Conservation (phyloP, 1,140 invertebrate genomes). For the Muscidifurax raptorellus region DNA sequence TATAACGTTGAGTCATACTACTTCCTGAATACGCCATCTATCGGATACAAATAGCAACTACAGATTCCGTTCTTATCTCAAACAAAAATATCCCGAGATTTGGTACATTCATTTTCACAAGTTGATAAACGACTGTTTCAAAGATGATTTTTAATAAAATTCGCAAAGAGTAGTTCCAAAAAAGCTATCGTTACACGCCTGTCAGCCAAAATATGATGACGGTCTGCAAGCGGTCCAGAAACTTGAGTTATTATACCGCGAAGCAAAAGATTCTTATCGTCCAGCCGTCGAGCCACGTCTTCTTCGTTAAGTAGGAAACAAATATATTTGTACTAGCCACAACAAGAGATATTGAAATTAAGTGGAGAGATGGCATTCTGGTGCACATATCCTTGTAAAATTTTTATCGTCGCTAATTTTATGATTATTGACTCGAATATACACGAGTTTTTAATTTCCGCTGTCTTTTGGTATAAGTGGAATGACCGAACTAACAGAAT, state of each 20-base stretch:
- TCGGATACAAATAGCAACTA: too few species aligned
- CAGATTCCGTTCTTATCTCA: not conserved
- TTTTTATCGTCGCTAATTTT: conserved; percentile 33
- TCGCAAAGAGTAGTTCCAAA: too few species aligned
- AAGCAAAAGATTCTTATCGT: conserved; percentile 41
- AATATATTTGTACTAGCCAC: conserved; percentile 23
- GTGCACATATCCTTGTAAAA: conserved; percentile 18
- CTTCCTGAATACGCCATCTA: too few species aligned
- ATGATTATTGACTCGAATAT: conserved; percentile 21
- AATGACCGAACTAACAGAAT: conserved; percentile 14
- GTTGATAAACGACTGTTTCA: not conserved
- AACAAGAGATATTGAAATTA: conserved; percentile 6
- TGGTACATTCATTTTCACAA: too few species aligned
- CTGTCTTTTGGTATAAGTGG: not conserved
- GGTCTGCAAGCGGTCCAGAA: not conserved
- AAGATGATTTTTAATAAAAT: too few species aligned
- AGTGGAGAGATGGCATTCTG: not conserved
- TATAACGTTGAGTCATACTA: conserved; percentile 4
- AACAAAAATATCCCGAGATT: not conserved
- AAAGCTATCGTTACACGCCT: too few species aligned
- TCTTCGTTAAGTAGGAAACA: not conserved
- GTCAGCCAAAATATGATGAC: too few species aligned
- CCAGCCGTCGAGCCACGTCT: conserved; percentile 38
- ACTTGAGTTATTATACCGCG: conserved; percentile 33
- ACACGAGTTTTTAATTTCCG: too few species aligned